These are phyloP conservation scores for Epizoanthus stellaris DNA, from an alignment of 92 coral and sea anemone species.

Conservation along the genomic window DNA sequence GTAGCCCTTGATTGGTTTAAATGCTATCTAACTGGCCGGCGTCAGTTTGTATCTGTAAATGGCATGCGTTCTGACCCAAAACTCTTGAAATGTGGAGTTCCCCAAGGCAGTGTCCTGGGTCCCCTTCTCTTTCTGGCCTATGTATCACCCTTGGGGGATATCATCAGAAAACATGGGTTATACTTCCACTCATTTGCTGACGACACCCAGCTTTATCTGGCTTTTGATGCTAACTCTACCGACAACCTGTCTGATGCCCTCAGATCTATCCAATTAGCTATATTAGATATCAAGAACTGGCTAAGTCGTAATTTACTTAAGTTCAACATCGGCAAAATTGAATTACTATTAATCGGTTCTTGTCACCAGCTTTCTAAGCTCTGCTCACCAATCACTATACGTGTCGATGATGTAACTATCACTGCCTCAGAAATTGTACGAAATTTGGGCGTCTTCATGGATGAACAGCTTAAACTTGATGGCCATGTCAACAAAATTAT, in stretches of 20 bases:
- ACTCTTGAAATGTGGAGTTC: neutral
- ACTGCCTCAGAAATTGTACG: neutral
- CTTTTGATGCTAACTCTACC: too few relatives aligned
- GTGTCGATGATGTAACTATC: neutral
- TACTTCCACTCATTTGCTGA: too few relatives aligned
- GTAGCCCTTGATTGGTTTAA: neutral
- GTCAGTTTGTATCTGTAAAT: neutral
- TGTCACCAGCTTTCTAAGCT: constrained; percentile 14
- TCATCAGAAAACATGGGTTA: too few relatives aligned
- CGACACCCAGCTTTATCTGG: too few relatives aligned
- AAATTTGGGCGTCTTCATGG: constrained; percentile 16
- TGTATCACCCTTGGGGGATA: too few relatives aligned
- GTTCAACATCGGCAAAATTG: constrained; percentile 5
- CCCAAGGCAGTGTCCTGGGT: neutral
- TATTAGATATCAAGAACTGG: constrained; percentile 24
- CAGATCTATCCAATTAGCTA: constrained; percentile 8
- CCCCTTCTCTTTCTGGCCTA: too few relatives aligned
- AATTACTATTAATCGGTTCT: neutral
- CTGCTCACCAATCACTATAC: neutral
- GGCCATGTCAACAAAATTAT: neutral
- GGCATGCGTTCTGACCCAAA: neutral
- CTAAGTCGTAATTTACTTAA: neutral
- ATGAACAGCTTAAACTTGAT: constrained; percentile 25
- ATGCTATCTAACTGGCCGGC: neutral
- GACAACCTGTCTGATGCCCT: neutral